These are phyloP conservation scores for Furnarius figulus DNA, from an alignment of 2,113 vertebrate species.

Conservation along the genomic window DNA sequence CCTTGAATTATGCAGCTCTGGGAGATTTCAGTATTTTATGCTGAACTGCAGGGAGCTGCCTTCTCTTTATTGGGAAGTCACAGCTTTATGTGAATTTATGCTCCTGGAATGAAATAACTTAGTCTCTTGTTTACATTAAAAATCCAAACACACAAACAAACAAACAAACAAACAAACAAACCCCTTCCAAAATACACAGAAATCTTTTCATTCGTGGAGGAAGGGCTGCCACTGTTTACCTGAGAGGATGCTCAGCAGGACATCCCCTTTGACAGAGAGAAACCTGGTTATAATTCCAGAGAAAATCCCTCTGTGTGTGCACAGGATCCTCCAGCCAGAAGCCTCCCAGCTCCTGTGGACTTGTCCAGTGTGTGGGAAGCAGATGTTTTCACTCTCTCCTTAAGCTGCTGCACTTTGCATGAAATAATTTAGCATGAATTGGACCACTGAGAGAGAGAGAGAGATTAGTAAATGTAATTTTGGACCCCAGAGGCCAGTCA, in stretches of 20 bases:
- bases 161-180: neutral
- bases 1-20: neutral
- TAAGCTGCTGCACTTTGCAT: neutral
- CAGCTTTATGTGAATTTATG: accelerated
- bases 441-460: constrained; percentile 21
- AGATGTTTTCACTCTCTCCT: neutral
- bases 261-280: accelerated
- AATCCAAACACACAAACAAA: neutral
- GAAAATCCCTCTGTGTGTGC: neutral
- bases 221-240: neutral
- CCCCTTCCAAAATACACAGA: neutral
- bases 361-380: neutral
- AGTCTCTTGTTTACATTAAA: neutral
- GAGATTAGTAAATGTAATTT: constrained; percentile 38
- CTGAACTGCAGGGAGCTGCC: neutral
- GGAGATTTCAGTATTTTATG: neutral
- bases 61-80: neutral
- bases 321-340: neutral
- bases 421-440: constrained; percentile 26
- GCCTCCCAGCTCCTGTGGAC: neutral
- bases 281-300: neutral
- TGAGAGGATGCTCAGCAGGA: neutral
- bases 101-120: neutral
- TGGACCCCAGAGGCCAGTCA: constrained; percentile 15
- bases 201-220: neutral